Base-by-base conservation (phyloP, 2,888 invertebrate genomes). In the Villa cingulata region DNA sequence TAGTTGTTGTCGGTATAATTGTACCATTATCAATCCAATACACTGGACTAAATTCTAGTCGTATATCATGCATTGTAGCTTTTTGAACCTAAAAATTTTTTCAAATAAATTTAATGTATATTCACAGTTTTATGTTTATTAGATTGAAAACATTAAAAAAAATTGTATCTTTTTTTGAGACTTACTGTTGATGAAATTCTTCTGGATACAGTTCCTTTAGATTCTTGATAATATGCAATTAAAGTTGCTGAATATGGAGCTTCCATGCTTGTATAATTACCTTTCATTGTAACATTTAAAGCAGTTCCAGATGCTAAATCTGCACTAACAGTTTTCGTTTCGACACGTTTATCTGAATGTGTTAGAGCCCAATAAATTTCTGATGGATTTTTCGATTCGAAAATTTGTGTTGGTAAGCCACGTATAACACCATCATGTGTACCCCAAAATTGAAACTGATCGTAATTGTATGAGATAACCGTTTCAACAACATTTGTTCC, bases 361-460 rank as follows among this genome's bases (percentile, higher is more conserved):
- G 72, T 75, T 49, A 75, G 74, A 2, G 83, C 85, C 89, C 88
- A 89, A 55, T 76, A 74, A 50, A 83, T 76, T 56, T 77, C 75
- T 16, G 77, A 67, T 1, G 62, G 62, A 27, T 51, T 50, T 4
- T 53, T 41, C 45, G 60, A 59, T 2, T 77, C 77, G 37, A 55
- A 64, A 12, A 69, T 59, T 49, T 62, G 63, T 2, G 68, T 68
- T 3, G 62, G 62, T 49, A 69, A 45, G 4, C 68, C 68, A 14
- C 64, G 60, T n/a, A 68, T 65, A 6, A 65, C 58, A 17, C 76
- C 65, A 80, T 81, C 51, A 77, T 86, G 62, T 75, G 82, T 6
- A 76, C 88, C 88, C 87, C 87, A 89, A 61, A 82, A 82, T 51
- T 83, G 72, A 17, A 75, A 74, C 57, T 83, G 80, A 54, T 77